phyloP scores from a whole-genome alignment of 1,140 invertebrate species.

The Drosophila funebris region DNA sequence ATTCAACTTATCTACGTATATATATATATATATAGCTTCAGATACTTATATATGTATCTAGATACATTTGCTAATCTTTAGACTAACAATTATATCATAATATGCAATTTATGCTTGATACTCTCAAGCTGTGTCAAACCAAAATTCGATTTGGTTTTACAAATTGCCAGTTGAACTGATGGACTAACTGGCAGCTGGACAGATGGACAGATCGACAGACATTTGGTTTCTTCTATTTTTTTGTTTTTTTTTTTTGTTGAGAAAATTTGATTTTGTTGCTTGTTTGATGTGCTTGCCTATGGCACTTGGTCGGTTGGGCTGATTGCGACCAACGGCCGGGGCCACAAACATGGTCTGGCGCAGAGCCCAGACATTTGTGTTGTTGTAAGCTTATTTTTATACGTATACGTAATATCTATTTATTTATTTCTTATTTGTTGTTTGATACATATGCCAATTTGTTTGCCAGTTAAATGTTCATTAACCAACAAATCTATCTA shows the following conservation, averaged over 20 bases:
- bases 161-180: conserved; percentile 9
- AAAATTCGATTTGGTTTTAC: conserved; percentile 13
- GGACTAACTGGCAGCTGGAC: neutral
- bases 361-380: conserved; percentile 69
- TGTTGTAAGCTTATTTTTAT: conserved; percentile 71
- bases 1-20: neutral
- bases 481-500: conserved; percentile 1
- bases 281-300: conserved; percentile 32
- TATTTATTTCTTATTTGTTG: conserved; percentile 14
- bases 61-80: conserved; percentile 4
- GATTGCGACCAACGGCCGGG: conserved; percentile 35
- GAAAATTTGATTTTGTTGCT: conserved; percentile 16
- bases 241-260: too few relatives aligned
- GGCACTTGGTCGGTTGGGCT: conserved; percentile 27
- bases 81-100: conserved; percentile 21
- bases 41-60: neutral
- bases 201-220: neutral
- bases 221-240: neutral
- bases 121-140: conserved; percentile 9
- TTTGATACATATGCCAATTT: conserved; percentile 25
- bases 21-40: neutral
- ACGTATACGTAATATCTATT: conserved; percentile 75
- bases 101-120: conserved; percentile 26
- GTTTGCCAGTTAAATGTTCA: conserved; percentile 36
- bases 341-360: conserved; percentile 66